Evolutionary conservation across 2,888 invertebrate genomes (phyloP).

Genomic region (Archips crataeganus): DNA sequence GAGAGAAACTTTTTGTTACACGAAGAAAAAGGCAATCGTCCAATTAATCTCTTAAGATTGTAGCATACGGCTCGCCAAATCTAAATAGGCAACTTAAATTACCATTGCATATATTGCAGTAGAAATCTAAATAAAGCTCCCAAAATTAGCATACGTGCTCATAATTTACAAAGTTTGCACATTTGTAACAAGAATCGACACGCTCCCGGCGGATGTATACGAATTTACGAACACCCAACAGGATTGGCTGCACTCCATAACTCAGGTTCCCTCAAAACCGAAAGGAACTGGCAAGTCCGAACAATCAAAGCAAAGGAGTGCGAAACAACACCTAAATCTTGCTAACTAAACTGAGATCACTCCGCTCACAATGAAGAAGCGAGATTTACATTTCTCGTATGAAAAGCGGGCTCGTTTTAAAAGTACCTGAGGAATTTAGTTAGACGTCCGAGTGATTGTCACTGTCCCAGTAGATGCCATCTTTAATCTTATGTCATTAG

Average conservation of each 20-base stretch:
- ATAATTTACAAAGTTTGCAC: conserved; percentile 55
- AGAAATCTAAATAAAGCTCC: background rate
- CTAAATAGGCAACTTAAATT: background rate
- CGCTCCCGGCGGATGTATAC: conserved; percentile 78
- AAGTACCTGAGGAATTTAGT: background rate
- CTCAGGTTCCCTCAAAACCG: conserved; percentile 72
- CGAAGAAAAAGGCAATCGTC: too few relatives aligned
- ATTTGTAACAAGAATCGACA: conserved; percentile 65
- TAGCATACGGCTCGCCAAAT: background rate
- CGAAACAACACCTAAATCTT: conserved; percentile 46
- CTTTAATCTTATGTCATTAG: too few relatives aligned
- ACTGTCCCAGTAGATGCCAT: too few relatives aligned
- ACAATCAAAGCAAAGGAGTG: conserved; percentile 51
- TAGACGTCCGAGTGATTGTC: too few relatives aligned
- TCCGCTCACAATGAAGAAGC: background rate
- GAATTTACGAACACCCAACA: conserved; percentile 73
- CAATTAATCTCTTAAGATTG: too few relatives aligned
- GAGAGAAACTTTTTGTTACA: too few relatives aligned
- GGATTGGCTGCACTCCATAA: conserved; percentile 69
- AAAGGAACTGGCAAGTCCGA: conserved; percentile 70
- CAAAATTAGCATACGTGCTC: conserved; percentile 30
- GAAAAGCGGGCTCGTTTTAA: background rate
- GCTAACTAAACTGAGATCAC: background rate
- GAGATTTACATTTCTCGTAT: background rate
- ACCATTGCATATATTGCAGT: background rate